Percentiles rank a stretch among this genome's conserved stretches.
These are phyloP conservation scores for Nebria brevicollis DNA, from an alignment of 2,888 invertebrate species.

Conservation along the genomic window DNA sequence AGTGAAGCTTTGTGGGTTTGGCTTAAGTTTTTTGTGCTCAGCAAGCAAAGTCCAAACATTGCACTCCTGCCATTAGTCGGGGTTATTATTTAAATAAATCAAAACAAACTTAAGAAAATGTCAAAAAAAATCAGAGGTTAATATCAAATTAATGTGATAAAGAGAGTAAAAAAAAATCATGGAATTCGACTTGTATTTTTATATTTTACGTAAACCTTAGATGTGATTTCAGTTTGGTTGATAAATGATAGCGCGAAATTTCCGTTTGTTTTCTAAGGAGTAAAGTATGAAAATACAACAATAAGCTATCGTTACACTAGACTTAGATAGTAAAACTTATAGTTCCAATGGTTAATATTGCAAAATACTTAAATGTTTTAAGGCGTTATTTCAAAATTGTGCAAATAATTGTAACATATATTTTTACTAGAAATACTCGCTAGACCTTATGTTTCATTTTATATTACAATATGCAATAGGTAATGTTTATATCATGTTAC, in stretches of 20 bases:
- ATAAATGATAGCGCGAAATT: no score
- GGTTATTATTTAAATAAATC: neutral
- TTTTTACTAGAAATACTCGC: neutral
- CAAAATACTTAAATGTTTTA: neutral
- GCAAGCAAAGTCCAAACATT: neutral
- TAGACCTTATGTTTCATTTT: neutral
- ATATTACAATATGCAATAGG: neutral
- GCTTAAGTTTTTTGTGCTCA: neutral
- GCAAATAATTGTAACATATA: neutral
- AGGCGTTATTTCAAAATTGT: neutral
- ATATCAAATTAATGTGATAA: neutral
- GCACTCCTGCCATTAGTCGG: neutral
- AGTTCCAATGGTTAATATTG: neutral
- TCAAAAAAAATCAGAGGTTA: neutral
- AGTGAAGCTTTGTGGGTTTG: neutral
- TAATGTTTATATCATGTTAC: slow-evolving; percentile 23
- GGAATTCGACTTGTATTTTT: neutral
- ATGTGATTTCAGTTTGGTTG: neutral
- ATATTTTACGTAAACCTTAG: neutral
- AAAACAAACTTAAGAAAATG: neutral
- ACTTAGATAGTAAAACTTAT: neutral
- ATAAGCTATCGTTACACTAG: neutral
- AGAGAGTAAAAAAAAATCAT: neutral
- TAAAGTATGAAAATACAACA: neutral
- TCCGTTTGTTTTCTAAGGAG: neutral